Evolutionary conservation across 2,888 invertebrate species (phyloP).

Genomic region (Rhabditophanes sp.): DNA sequence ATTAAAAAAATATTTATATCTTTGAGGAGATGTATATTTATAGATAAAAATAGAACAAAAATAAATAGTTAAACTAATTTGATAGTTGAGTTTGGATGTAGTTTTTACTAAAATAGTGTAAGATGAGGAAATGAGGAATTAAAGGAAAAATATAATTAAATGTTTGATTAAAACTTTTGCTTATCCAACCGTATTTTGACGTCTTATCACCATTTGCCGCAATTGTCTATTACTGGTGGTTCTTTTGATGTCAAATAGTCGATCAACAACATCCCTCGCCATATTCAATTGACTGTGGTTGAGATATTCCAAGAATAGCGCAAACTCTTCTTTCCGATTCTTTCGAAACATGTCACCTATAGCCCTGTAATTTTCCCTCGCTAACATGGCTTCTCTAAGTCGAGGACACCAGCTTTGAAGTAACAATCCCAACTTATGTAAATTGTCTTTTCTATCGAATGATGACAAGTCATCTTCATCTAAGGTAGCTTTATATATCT

Average conservation of each 20-base stretch:
- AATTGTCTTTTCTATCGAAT: conserved; percentile 10
- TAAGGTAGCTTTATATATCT: conserved; percentile 13
- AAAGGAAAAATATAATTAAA: no score
- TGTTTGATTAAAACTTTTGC: no score
- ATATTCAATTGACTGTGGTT: conserved; percentile 10
- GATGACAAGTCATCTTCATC: conserved; percentile 10
- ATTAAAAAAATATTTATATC: no score
- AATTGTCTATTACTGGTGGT: conserved; percentile 8
- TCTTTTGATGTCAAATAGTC: conserved; percentile 13
- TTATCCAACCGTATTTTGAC: conserved; percentile 12
- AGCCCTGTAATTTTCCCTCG: conserved; percentile 15
- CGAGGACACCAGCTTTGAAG: conserved; percentile 16
- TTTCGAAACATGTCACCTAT: conserved; percentile 17
- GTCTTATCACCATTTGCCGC: conserved; percentile 12
- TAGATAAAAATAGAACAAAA: no score
- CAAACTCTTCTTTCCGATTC: conserved; percentile 15
- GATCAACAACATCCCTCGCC: conserved; percentile 16
- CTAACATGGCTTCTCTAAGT: conserved; percentile 12
- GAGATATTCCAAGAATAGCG: conserved; percentile 16
- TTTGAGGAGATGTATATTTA: no score
- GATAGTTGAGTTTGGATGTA: no score
- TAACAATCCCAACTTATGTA: conserved; percentile 13
- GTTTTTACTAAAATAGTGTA: no score
- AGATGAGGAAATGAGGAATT: no score
- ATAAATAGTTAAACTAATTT: no score